Evolutionary conservation across 1,140 invertebrate genomes (phyloP), one percentile per base, ranked within the genome.

Genomic region (Bilobella aurantiaca): DNA sequence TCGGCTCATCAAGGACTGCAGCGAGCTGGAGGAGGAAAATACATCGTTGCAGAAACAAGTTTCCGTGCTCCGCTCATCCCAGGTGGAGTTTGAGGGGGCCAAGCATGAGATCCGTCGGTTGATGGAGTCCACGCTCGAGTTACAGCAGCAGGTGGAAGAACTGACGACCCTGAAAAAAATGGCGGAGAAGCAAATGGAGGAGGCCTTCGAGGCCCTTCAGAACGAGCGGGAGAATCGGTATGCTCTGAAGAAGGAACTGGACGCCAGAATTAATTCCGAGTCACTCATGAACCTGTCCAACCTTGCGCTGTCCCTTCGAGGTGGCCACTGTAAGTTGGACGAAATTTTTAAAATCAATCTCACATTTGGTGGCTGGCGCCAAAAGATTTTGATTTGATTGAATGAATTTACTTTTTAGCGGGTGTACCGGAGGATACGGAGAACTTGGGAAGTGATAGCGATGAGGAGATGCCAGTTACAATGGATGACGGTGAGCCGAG

Each of bases 1-100:
- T 25, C 77, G 92, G 64, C 84, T 97, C 67, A 81, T 96, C 1
- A 84, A 86, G 62, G 96, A 99, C 76, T 96, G 96, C 76, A 89
- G 89, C 0, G 96, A 99, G 78, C 78, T 99, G 16, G 97, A 98
- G 79, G 96, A 98, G 77, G 96, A 99, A 79, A 99, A 99, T 79
- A 96, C 98, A 69, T 86, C 85, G 46, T 81, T 99, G 64, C 96
- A 99, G 77, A 98, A 98, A 75, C 93, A 97, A 79, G 92, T 98
- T 12, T 91, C 91, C 18, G 84, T 83, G 56, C 79, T 98, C 58
- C 84, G 90, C 70, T 91, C 89, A 32, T 86, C 87, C 32, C 81
- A 84, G 76, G 93, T 99, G 28, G 96, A 99, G 79, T 97, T 96
- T 81, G 96, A 99, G 84, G 91, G 91, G 68, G 86, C 91, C 70